phyloP scores from a whole-genome alignment of 1,140 invertebrate species.

The Zaprionus ornatus region DNA sequence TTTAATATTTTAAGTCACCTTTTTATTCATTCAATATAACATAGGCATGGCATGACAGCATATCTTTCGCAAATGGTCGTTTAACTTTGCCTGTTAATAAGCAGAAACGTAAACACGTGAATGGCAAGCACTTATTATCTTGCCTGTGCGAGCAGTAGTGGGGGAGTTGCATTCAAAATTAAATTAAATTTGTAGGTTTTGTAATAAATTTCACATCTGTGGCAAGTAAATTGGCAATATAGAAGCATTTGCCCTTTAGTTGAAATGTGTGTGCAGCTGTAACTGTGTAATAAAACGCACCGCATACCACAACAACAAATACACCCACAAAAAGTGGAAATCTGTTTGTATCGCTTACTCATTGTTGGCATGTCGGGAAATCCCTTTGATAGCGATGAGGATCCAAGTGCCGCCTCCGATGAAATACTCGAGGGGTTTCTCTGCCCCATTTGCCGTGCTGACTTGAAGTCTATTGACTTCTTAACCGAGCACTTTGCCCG shows the following conservation, averaged over 20 bases:
- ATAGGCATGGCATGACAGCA: not conserved
- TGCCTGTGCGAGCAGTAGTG: constrained; percentile 3
- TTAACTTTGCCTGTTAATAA: constrained; percentile 15
- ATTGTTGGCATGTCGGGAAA: constrained; percentile 57
- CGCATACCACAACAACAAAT: constrained; percentile 29
- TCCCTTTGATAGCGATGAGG: constrained; percentile 75
- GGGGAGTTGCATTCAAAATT: constrained; percentile 41
- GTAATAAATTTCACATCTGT: not conserved
- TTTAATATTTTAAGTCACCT: not conserved
- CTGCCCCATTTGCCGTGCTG: constrained; percentile 96
- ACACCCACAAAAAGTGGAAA: constrained; percentile 56
- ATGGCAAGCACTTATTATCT: constrained; percentile 15
- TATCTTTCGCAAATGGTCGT: not conserved
- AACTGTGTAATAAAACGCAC: not conserved
- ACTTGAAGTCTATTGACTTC: constrained; percentile 92
- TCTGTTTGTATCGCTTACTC: constrained; percentile 31
- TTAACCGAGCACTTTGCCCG: constrained; percentile 95
- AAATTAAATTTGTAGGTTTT: constrained; percentile 22
- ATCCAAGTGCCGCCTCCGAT: constrained; percentile 77
- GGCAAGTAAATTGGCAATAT: not conserved
- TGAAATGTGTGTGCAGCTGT: not conserved
- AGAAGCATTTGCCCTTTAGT: not conserved
- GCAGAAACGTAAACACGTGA: constrained; percentile 27
- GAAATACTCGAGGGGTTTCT: constrained; percentile 95
- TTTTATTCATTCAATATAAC: not conserved